Evolutionary conservation across 2,888 invertebrate genomes (phyloP), one percentile per base, ranked within the genome.

Genomic region (Cantharis rustica): DNA sequence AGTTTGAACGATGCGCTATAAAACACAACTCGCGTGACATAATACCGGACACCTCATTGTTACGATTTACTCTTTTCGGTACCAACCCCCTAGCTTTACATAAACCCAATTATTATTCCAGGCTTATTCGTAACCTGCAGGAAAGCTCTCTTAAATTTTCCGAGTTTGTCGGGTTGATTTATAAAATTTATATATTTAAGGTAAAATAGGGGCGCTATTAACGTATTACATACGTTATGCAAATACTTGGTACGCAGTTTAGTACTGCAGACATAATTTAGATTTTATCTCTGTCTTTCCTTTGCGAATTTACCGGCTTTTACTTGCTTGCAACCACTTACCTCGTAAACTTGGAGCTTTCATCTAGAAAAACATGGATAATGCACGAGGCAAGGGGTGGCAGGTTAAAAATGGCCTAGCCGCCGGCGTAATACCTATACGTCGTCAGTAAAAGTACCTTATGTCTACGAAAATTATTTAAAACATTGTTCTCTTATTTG

Each of bases 291-390:
- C 73, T 63, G 76, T 75, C 70, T 31, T 69, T 31, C 73, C 27
- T 64, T 64, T 17, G 16, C 20, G 64, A 20, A 20, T 64, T 64
- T 11, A n/a, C 13, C 17, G 63, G 71, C 69, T 26, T 71, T 68
- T 63, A 71, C 66, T 70, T 64, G 61, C 73, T 78, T 72, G 73
- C 70, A 73, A 75, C 75, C 77, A 77, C 79, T 79, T 78, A 79
- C 64, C 73, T 72, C 78, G 73, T 78, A 76, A 79, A 78, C 78
- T 75, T 63, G 63, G 69, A 77, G 77, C 77, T 77, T 77, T 77
- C 77, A 77, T 69, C 77, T 77, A 77, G 77, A 77, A 77, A 77
- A 77, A 77, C 77, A 77, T 75, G 77, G 77, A 75, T 77, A 77
- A 77, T 77, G 77, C 75, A 75, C 77, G 68, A 77, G 71, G 73